phyloP scores from a whole-genome alignment of 2,113 vertebrate species.

The Dasyornis broadbenti region DNA sequence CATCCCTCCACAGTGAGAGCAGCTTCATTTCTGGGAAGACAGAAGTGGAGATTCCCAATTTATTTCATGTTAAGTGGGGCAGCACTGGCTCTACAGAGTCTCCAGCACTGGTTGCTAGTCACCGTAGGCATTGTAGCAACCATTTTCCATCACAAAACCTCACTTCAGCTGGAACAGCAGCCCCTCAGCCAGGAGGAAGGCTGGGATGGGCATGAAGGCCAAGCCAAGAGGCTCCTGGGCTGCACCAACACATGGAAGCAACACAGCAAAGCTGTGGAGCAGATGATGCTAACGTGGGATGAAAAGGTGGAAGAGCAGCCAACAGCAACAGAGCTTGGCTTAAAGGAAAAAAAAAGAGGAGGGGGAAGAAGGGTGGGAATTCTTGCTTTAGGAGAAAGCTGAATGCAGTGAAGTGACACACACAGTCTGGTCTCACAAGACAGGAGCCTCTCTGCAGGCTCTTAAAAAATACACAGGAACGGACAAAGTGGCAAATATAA shows the following conservation, averaged over 20 bases:
- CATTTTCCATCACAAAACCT: background rate
- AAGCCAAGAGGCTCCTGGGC: background rate
- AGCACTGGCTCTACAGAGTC: background rate
- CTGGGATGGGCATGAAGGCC: background rate
- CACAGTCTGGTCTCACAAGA: background rate
- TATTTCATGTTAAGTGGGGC: background rate
- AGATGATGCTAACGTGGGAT: background rate
- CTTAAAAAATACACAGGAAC: rapidly evolving
- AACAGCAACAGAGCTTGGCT: background rate
- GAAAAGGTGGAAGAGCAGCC: background rate
- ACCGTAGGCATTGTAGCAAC: background rate
- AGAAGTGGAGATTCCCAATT: background rate
- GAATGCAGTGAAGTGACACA: background rate
- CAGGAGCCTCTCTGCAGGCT: background rate
- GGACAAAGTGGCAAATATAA: rapidly evolving
- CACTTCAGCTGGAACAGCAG: background rate
- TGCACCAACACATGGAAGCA: background rate
- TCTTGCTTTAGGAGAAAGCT: background rate
- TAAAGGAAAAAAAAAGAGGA: too few species aligned
- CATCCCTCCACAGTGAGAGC: rapidly evolving
- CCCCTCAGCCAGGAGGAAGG: background rate
- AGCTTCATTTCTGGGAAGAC: background rate
- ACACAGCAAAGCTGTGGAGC: background rate
- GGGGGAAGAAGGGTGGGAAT: background rate
- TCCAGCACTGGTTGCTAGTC: background rate